phyloP scores from a whole-genome alignment of 2,888 invertebrate genomes.

The Acanthosepion esculentum region DNA sequence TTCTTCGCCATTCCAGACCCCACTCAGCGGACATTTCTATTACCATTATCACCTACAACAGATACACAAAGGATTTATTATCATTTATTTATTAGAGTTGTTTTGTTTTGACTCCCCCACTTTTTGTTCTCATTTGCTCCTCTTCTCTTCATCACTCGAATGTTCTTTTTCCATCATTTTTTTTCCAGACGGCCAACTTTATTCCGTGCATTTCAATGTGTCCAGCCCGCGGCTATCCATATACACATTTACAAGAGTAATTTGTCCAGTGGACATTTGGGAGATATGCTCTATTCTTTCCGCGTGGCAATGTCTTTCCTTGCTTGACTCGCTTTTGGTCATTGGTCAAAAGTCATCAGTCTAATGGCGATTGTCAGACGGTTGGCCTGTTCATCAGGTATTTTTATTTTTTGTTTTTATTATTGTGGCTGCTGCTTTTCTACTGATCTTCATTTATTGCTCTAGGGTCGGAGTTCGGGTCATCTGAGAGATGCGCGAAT shows the following conservation, averaged over 20 bases:
- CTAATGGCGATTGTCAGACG: not conserved
- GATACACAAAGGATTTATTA: not conserved
- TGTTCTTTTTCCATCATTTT: not conserved
- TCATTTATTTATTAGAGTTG: not conserved
- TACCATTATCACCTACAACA: not conserved
- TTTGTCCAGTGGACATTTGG: slow-evolving; percentile 2
- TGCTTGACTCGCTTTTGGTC: not conserved
- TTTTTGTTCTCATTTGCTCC: not conserved
- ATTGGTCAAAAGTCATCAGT: not conserved
- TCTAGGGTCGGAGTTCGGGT: not conserved
- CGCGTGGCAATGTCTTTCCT: not conserved
- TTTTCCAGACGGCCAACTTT: not conserved
- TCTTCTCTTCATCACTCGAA: not conserved
- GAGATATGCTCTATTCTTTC: not conserved
- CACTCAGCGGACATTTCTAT: not conserved
- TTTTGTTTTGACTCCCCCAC: not conserved
- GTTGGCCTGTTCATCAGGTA: not conserved
- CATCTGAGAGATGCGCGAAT: not conserved
- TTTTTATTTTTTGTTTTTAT: not conserved
- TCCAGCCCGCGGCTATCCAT: not conserved
- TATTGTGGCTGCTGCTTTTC: not conserved
- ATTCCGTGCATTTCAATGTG: not conserved
- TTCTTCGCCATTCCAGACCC: not conserved
- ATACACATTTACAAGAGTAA: not conserved
- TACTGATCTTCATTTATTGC: not conserved